Base-by-base conservation (phyloP, 2,888 invertebrate species). In the Limnephilus marmoratus region DNA sequence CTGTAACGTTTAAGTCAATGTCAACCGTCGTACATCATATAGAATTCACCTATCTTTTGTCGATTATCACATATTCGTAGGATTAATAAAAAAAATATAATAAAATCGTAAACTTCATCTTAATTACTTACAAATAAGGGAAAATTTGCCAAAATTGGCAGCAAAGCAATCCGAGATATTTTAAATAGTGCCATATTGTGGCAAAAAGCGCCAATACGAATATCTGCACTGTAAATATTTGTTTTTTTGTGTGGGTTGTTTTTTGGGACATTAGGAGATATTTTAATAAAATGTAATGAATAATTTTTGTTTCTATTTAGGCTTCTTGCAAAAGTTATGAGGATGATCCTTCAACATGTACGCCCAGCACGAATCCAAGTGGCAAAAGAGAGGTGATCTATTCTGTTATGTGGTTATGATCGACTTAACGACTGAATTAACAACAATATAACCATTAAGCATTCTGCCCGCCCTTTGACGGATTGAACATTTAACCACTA, bases 321-420 rank as follows among this genome's bases (percentile, higher is more conserved):
- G 92, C 80, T 18, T 49, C 88, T 82, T 92, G 92, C 34, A 82
- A 83, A 34, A 92, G 90, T 92, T 91, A 68, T 83, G 45, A 90
- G 41, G 90, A 91, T n/a, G 91, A 90, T 82, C 45, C 45, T 18
- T 7, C 13, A 2, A 80, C 41, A 13, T 91, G 92, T 91, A 80
- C 81, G 41, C 34, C 31, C 13, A 29, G 24, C 12, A 12, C n/a
- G 13, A 41, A 34, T 31, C 49, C n/a, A 24, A 34, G n/a, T n/a
- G 82, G 31, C 24, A 45, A 86, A 12, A 41, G 34, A 29, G 81
- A 87, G 91, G 87, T 91, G 91, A 91, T n/a, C 86, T 83, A 37
- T 83, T 83, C 31, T 34, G 34, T 18, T 83, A 68, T 68, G 68
- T 68, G 68, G 34, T 34, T 34, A 82, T 82, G 29, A 82, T 82